Percentiles rank a stretch among this genome's conserved stretches.
phyloP scores from a whole-genome alignment of 2,888 invertebrate genomes.

The Cataglyphis cursor region DNA sequence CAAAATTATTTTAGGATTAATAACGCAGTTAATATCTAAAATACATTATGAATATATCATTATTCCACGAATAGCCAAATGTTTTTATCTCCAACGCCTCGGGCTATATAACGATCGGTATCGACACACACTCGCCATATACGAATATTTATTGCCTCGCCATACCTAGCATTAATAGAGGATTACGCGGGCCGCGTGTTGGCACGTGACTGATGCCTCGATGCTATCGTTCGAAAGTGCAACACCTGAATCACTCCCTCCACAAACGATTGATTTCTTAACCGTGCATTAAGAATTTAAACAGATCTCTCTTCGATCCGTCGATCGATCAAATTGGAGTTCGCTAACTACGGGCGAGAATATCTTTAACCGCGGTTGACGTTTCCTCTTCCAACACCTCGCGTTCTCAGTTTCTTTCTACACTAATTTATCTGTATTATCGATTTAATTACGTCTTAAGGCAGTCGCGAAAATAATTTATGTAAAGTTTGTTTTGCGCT shows the following conservation, averaged over 20 bases:
- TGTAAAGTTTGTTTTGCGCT: not conserved
- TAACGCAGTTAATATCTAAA: slow-evolving; percentile 19
- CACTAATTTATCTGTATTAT: not conserved
- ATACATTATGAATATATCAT: not conserved
- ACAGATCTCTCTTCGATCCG: not conserved
- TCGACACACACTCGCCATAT: not conserved
- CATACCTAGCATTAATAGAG: slow-evolving; percentile 34
- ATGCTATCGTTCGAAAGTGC: slow-evolving; percentile 37
- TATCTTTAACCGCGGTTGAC: slow-evolving; percentile 26
- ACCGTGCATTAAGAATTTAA: slow-evolving; percentile 11
- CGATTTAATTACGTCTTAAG: not conserved
- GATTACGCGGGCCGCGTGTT: not conserved
- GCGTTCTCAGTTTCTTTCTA: not conserved
- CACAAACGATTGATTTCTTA: slow-evolving; percentile 41
- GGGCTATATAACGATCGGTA: slow-evolving; percentile 21
- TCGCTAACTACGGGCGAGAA: not conserved
- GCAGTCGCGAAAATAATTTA: not conserved
- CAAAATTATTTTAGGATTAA: slow-evolving; percentile 7
- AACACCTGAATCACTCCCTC: slow-evolving; percentile 29
- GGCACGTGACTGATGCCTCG: slow-evolving; percentile 22
- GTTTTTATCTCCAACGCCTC: slow-evolving; percentile 27
- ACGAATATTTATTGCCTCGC: slow-evolving; percentile 39
- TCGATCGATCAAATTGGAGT: slow-evolving; percentile 38
- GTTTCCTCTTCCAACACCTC: not conserved
- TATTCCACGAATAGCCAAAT: slow-evolving; percentile 22